A percentile compares a stretch with the other conserved stretches of the same genome.
Evolutionary conservation across 2,113 vertebrate genomes (phyloP).

Genomic region (Coturnix japonica): DNA sequence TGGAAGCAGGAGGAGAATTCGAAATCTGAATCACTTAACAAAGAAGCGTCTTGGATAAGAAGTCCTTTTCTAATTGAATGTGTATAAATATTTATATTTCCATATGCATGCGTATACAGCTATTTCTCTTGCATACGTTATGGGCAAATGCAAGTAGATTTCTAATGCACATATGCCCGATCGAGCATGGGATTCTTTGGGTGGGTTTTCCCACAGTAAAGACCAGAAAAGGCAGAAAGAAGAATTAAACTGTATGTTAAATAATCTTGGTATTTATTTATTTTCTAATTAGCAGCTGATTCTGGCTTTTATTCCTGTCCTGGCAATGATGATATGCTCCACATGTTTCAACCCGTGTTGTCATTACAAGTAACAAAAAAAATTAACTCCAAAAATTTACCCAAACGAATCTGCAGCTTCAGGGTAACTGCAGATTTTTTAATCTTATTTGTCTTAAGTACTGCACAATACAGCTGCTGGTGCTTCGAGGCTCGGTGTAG

Average conservation of each 20-base stretch:
- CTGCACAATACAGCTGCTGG: background rate
- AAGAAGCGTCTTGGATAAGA: background rate
- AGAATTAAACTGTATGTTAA: constrained; percentile 12
- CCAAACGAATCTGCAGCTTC: background rate
- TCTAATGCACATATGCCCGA: constrained; percentile 14
- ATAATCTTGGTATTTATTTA: background rate
- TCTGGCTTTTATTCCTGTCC: constrained; percentile 4
- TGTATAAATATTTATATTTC: constrained; percentile 62
- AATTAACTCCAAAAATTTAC: background rate
- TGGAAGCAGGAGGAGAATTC: background rate
- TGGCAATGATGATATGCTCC: background rate
- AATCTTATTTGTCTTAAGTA: background rate
- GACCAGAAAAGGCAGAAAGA: background rate
- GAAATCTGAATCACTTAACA: constrained; percentile 1
- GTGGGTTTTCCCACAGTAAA: background rate
- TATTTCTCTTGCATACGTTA: constrained; percentile 37
- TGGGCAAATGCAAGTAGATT: background rate
- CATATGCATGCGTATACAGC: constrained; percentile 34
- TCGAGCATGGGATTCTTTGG: background rate
- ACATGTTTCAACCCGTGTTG: background rate
- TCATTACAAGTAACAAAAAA: background rate
- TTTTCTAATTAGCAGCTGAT: background rate
- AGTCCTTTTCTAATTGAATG: constrained; percentile 32
- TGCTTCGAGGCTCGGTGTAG: background rate
- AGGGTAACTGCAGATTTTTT: background rate